A percentile compares a stretch with the other conserved stretches of the same genome.
Conservation (phyloP, 2,888 invertebrate species). For the Andrena chrysosceles region DNA sequence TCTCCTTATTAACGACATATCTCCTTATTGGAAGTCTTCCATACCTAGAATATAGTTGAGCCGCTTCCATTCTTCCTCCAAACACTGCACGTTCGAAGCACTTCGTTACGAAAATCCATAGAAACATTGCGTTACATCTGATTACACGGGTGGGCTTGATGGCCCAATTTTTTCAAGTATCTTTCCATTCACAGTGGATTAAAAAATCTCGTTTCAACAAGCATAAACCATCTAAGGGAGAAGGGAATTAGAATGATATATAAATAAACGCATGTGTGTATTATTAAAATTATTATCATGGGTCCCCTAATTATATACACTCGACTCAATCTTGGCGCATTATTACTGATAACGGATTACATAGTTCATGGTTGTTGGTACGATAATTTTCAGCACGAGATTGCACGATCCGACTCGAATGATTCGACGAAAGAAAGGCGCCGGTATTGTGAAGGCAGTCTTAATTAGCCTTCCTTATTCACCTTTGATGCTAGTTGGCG, state of each 20-base stretch:
- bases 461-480: slow-evolving; percentile 52
- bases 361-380: too few species aligned
- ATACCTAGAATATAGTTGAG: background rate
- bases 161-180: background rate
- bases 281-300: too few species aligned
- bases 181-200: background rate
- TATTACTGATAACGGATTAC: too few species aligned
- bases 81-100: background rate
- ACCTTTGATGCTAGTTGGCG: slow-evolving; percentile 41
- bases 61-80: background rate
- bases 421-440: slow-evolving; percentile 24
- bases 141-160: background rate
- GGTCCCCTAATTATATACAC: too few species aligned
- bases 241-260: too few species aligned
- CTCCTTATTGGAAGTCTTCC: background rate
- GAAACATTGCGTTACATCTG: slow-evolving; percentile 1
- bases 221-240: too few species aligned
- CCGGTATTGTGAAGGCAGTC: slow-evolving; percentile 15
- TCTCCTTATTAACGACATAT: background rate
- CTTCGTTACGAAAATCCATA: background rate
- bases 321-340: too few species aligned
- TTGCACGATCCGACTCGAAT: slow-evolving; percentile 1
- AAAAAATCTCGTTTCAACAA: too few species aligned
- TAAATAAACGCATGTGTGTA: too few species aligned
- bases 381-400: too few species aligned